Base-by-base conservation (phyloP, 2,888 invertebrate genomes). In the Nebria salina region DNA sequence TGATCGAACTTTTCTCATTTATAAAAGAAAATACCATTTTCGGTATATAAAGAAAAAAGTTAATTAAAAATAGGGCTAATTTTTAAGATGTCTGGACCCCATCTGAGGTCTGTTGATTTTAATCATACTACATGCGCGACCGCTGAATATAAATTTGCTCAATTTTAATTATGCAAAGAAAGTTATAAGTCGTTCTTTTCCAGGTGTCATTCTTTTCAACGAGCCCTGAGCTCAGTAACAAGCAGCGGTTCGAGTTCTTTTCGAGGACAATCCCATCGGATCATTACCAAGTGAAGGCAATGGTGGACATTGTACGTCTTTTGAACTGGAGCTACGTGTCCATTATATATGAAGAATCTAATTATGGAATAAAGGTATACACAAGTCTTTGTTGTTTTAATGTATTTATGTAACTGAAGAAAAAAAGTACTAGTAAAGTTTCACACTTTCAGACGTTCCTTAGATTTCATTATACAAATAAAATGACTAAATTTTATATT, bases 181-280 rank as follows among this genome's bases (percentile, higher is more conserved):
- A 34, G n/a, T 34, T 75, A 75, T 15, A 20, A 20, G 65, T 34
- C 5, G 34, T 34, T 34, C 34, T 34, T 34, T 90, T 89, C 6
- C 91, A 98, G 98, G 97, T 98, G 15, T 97, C 97, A 0, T 98
- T 96, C 90, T 98, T 98, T 90, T 97, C 97, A 0, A 98, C 98
- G 0, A 97, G 97, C 84, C 96, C 98, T 0, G 97, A 97, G 88
- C 90, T 98, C 83, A 97, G 97, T 84, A 97, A 97, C 90, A 97
- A 97, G 87, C 96, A 97, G 84, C 93, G 98, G 3, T 98, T 97
- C 88, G 97, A 98, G 87, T 98, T 95, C 89, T 98, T 98, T 90
- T 95, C 97, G 1, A 91, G 98, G 72, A 98, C 98, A 5, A 98
- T 98, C 85, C 98, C 98, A 1, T 97, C 97, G 0, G 98, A 98